These are phyloP conservation scores for Mormyrops boulengeri DNA, from an alignment of 2,797 vertebrate species.

Conservation along the genomic window DNA sequence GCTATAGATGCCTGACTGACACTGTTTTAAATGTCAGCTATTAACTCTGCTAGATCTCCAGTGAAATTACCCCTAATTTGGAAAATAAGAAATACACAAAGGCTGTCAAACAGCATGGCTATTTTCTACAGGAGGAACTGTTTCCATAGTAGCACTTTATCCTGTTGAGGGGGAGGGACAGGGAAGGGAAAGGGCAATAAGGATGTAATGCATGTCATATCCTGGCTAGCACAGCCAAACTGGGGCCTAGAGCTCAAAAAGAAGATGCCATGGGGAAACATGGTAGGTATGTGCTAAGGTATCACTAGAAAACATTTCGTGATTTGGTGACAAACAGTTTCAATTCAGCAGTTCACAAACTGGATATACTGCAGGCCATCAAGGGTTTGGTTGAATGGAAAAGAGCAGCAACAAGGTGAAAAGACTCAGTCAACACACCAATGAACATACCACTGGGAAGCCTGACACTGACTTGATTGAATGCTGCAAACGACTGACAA, in stretches of 20 bases:
- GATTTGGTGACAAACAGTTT: background rate
- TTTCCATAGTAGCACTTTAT: constrained; percentile 4
- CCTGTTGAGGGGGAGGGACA: background rate
- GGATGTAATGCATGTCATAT: constrained; percentile 8
- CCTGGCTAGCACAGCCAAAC: constrained; percentile 2
- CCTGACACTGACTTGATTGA: background rate
- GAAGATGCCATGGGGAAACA: background rate
- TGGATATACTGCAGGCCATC: background rate
- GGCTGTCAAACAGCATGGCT: background rate
- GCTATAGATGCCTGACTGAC: background rate
- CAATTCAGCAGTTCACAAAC: background rate
- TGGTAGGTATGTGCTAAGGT: background rate
- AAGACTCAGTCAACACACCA: background rate
- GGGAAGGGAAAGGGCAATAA: background rate
- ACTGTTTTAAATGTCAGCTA: background rate
- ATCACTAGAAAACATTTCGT: background rate
- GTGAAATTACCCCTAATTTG: constrained; percentile 5
- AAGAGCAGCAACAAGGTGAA: background rate
- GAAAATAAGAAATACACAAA: background rate
- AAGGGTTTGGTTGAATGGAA: background rate
- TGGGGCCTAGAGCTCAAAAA: background rate
- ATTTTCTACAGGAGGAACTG: constrained; percentile 3
- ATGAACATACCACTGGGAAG: background rate
- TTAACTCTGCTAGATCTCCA: background rate
- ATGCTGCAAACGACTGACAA: background rate